Base-by-base conservation (phyloP, 2,113 vertebrate species). In the Lasiurus borealis region DNA sequence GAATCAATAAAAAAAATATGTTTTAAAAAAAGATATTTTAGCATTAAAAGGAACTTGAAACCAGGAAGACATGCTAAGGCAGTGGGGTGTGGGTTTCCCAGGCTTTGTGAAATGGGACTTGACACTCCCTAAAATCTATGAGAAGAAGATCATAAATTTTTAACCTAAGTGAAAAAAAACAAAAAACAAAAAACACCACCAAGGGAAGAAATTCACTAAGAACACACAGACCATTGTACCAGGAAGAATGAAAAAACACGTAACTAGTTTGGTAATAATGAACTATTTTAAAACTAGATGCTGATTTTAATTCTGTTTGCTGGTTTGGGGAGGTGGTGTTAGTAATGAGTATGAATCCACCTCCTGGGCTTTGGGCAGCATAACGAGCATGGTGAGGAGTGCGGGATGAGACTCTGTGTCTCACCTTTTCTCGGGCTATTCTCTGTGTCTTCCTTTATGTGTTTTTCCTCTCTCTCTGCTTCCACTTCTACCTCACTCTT, bases 281-380 rank as follows among this genome's bases (percentile, higher is more conserved):
- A 59, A 46, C 82, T 68, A 62, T 83, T 91, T 91, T 75, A 95
- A 78, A 91, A 64, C 7, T 8, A 80, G 78, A 46, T 10, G 40
- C 75, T 86, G 50, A 19, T 64, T 92, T 88, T 72, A 10, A 25
- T 19, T n/a, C 25, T 52, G 54, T 21, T 69, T 54, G n/a, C 80
- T 78, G 31, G 57, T 50, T 66, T n/a, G 29, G 50, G 40, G 71
- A 85, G 12, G 73, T 18, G 31, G 4, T 15, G 3, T 27, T 2
- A 71, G 19, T 5, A 5, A 80, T 1, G 48, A 44, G 66, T 57
- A 25, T 1, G 21, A 31, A 57, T n/a, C 13, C 21, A 27, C 29
- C 40, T 86, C 64, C n/a, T n/a, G 64, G 69, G 80, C 77, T 86
- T n/a, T 3, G 23, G 29, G 73, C 27, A 11, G n/a, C 64, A 29